Evolutionary conservation across 2,888 invertebrate genomes (phyloP).

Genomic region (Philaethria dido): DNA sequence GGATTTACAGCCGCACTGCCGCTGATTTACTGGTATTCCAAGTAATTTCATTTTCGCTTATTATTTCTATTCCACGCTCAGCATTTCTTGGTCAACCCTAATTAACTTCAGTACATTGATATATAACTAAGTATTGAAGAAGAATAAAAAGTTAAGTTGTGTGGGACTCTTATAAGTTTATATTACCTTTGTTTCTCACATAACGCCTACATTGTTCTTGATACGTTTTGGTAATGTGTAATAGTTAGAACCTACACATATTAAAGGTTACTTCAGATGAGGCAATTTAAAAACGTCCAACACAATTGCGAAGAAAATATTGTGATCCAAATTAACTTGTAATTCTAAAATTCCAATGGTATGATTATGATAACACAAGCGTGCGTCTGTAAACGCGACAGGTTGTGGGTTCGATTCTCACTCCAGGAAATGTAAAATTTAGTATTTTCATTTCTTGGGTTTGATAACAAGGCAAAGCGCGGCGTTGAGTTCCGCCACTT

Average conservation of each 20-base stretch:
- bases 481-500: too few species aligned
- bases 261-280: conserved; percentile 25
- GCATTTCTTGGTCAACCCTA: conserved; percentile 20
- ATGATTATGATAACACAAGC: too few species aligned
- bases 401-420: too few species aligned
- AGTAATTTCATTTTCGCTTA: neutral
- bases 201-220: conserved; percentile 34
- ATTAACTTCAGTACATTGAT: conserved; percentile 19
- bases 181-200: conserved; percentile 35
- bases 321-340: too few species aligned
- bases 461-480: too few species aligned
- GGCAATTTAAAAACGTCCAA: conserved; percentile 9
- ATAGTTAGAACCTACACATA: conserved; percentile 17
- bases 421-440: too few species aligned
- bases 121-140: conserved; percentile 9
- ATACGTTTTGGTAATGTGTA: conserved; percentile 28
- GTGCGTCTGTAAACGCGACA: too few species aligned
- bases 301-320: too few species aligned
- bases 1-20: too few species aligned
- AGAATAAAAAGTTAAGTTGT: conserved; percentile 16
- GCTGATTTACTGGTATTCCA: too few species aligned
- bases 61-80: neutral
- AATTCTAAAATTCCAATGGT: too few species aligned
- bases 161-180: conserved; percentile 34
- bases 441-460: too few species aligned